Percentiles rank a stretch among this genome's conserved stretches.
These are phyloP conservation scores for Melanotaenia parkinsoni DNA, from an alignment of 2,797 vertebrate genomes.

Conservation along the genomic window DNA sequence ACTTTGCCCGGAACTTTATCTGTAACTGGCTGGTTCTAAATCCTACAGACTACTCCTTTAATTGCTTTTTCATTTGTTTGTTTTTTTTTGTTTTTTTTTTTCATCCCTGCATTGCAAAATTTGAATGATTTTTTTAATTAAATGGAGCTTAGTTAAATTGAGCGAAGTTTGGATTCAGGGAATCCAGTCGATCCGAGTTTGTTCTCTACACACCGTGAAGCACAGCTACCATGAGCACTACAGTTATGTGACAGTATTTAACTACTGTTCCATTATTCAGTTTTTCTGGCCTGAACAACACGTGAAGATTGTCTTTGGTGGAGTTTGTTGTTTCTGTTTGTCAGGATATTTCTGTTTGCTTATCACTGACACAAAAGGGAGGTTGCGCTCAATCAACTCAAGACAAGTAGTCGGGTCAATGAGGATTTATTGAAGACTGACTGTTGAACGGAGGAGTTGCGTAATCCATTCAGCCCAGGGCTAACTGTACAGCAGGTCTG, in stretches of 20 bases:
- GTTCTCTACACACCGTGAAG: no score
- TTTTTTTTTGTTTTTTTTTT: no score
- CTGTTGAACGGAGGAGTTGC: background rate
- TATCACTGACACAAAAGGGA: background rate
- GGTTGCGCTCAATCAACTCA: background rate
- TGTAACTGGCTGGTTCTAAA: background rate
- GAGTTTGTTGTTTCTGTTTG: background rate
- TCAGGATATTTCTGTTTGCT: background rate
- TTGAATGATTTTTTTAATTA: no score
- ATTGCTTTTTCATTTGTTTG: no score
- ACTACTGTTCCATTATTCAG: no score
- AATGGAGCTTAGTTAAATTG: no score
- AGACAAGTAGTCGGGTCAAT: background rate
- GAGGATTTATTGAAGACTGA: background rate
- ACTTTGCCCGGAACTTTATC: background rate
- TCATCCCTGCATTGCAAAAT: no score
- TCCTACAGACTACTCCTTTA: no score
- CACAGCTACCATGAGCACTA: no score
- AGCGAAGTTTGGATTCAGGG: no score
- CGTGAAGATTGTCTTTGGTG: background rate
- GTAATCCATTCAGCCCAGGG: conserved; percentile 3
- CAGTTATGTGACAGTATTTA: no score
- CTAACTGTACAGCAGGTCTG: background rate
- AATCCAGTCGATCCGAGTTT: no score
- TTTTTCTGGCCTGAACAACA: background rate